Evolutionary conservation across 1,140 invertebrate species (phyloP), one percentile per base, ranked within the genome.

Genomic region (Bombus huntii): DNA sequence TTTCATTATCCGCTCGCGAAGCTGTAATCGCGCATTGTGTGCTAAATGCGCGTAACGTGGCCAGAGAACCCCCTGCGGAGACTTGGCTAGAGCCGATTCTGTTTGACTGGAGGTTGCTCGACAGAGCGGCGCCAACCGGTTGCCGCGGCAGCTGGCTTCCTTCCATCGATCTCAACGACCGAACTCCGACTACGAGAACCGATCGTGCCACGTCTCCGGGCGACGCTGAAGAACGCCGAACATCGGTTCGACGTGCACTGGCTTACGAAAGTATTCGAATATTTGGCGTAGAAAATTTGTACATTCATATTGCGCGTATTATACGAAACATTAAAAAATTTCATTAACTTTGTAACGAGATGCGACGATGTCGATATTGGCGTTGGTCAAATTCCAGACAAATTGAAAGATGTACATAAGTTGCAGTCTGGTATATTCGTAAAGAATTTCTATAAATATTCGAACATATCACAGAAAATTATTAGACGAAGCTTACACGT

Each of bases 1-100:
- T 90, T 90, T 89, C 86, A 89, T 89, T 90, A 89, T 90, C 89
- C 75, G 72, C 78, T 87, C 79, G 74, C 85, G 83, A 83, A 86
- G 71, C 83, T 39, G 71, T 81, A 79, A 90, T 87, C 89, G 85
- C 76, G 88, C 75, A 89, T 90, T 90, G 89, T 90, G 85, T 90
- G 86, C 83, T 90, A 90, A 88, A 87, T 87, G 84, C 79, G 59
- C 37, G 76, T 80, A 89, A 87, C 80, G 59, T 76, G 75, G 53
- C 53, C 76, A 3, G 34, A 77, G 73, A 84, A 73, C 81, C 88
- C 73, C 81, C 81, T 62, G 80, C 79, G 68, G 85, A 89, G 81
- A 83, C 47, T 76, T 65, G 80, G 76, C 59, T 28, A 68, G 62
- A 65, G 37, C 65, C 79, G 59, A 75, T 83, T 70, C 70, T 66